Evolutionary conservation across 2,888 invertebrate genomes (phyloP).

Genomic region (Portevinia maculata): DNA sequence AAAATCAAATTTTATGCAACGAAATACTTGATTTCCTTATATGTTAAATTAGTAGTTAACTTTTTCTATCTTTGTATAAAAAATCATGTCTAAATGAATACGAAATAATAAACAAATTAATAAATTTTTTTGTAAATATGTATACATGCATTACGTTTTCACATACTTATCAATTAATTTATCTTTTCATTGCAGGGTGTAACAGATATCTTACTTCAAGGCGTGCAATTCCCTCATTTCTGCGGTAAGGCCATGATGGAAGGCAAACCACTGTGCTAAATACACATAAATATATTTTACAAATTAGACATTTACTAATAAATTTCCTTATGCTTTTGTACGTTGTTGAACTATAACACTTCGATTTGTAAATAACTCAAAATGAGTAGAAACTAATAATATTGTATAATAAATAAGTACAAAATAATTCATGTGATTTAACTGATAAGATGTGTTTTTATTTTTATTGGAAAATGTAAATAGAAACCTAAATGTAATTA

Average conservation of each 20-base stretch:
- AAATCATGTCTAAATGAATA: too few species aligned
- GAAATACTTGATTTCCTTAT: background rate
- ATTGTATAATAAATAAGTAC: conserved; percentile 28
- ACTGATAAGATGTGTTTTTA: background rate
- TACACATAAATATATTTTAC: conserved; percentile 3
- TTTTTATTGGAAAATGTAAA: too few species aligned
- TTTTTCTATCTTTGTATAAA: background rate
- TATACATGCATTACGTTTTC: background rate
- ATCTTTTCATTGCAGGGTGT: conserved; percentile 85
- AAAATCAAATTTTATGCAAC: background rate
- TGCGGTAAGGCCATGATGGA: conserved; percentile 89
- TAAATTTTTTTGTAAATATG: background rate
- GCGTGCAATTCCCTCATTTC: conserved; percentile 88
- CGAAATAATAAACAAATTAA: too few species aligned
- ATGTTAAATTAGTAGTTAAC: background rate
- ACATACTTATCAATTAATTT: background rate
- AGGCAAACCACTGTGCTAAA: conserved; percentile 84
- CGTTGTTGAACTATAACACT: conserved; percentile 14
- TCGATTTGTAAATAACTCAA: conserved; percentile 48
- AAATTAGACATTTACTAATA: conserved; percentile 19
- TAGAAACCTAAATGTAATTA: too few species aligned
- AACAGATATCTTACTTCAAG: conserved; percentile 87
- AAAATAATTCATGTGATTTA: background rate
- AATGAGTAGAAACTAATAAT: conserved; percentile 14
- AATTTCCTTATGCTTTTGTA: conserved; percentile 10